Percentiles rank a stretch among this genome's conserved stretches.
Conservation (phyloP, 2,888 invertebrate genomes). For the Trileptium ribeirensis region DNA sequence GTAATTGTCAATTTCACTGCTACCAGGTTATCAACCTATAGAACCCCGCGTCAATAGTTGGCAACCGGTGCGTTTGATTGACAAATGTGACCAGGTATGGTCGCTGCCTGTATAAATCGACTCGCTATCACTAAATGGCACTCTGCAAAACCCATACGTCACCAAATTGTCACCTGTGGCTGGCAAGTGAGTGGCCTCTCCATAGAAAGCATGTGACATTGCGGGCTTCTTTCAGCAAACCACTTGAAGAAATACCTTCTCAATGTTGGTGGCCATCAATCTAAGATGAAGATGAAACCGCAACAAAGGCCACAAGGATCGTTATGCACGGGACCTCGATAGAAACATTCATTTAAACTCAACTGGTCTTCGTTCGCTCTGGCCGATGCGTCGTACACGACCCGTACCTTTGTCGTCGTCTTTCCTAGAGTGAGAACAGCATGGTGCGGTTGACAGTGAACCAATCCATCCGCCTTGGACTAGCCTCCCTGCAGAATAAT, state of each 20-base stretch:
- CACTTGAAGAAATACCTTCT: constrained; percentile 22
- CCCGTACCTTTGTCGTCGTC: constrained; percentile 37
- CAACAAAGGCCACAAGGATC: constrained; percentile 23
- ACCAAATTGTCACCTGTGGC: constrained; percentile 18
- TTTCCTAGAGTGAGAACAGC: constrained; percentile 25
- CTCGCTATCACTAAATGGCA: constrained; percentile 28
- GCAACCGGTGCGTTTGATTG: not conserved
- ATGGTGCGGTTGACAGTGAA: constrained; percentile 35
- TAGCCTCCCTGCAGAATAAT: constrained; percentile 17
- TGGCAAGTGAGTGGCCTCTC: constrained; percentile 19
- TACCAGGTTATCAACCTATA: constrained; percentile 32
- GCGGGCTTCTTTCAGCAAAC: constrained; percentile 19
- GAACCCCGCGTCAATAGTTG: constrained; percentile 9
- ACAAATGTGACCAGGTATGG: not conserved
- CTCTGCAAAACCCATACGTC: constrained; percentile 25
- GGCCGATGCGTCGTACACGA: constrained; percentile 39
- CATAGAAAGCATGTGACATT: constrained; percentile 33
- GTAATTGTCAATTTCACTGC: not conserved
- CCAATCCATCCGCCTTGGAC: not conserved
- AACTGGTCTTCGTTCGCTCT: not conserved
- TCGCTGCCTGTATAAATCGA: constrained; percentile 20
- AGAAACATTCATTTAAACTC: constrained; percentile 31
- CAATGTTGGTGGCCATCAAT: constrained; percentile 24
- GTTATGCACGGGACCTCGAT: constrained; percentile 26
- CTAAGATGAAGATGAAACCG: constrained; percentile 6